phyloP scores from a whole-genome alignment of 2,888 invertebrate species.

The Latrodectus elegans region DNA sequence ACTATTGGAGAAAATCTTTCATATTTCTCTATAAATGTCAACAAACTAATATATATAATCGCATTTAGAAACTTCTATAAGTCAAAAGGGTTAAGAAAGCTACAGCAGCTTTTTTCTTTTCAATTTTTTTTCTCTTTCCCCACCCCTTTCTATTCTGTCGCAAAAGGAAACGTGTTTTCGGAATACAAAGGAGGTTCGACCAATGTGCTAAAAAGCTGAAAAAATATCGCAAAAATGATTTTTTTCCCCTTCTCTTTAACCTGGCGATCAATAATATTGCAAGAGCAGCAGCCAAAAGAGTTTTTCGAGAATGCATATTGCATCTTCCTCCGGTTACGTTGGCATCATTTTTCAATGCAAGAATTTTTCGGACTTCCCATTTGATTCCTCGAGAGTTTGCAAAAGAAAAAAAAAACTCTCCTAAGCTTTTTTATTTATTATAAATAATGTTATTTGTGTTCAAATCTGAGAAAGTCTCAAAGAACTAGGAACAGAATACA shows the following conservation, averaged over 20 bases:
- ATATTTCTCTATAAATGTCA: too few relatives aligned
- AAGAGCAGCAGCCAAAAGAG: slow-evolving; percentile 2
- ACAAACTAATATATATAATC: too few relatives aligned
- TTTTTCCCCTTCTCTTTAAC: neutral
- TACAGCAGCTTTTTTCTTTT: too few relatives aligned
- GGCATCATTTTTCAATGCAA: slow-evolving; percentile 1
- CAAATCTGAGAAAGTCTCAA: neutral
- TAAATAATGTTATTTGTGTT: slow-evolving; percentile 5
- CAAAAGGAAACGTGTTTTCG: slow-evolving; percentile 43
- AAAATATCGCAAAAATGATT: slow-evolving; percentile 55
- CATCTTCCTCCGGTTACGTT: neutral
- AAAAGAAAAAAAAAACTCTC: too few relatives aligned
- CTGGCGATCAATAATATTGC: neutral
- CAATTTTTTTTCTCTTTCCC: neutral
- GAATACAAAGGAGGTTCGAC: slow-evolving; percentile 43
- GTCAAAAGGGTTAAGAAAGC: too few relatives aligned
- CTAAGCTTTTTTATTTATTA: neutral
- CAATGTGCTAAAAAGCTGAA: slow-evolving; percentile 47
- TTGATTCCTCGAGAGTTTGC: neutral
- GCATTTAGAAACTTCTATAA: too few relatives aligned
- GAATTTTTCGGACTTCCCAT: neutral
- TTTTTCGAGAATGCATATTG: neutral
- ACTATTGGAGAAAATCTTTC: too few relatives aligned
- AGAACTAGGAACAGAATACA: neutral
- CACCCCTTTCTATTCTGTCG: slow-evolving; percentile 45